phyloP scores from a whole-genome alignment of 2,797 vertebrate genomes.

The Chiloscyllium punctatum region DNA sequence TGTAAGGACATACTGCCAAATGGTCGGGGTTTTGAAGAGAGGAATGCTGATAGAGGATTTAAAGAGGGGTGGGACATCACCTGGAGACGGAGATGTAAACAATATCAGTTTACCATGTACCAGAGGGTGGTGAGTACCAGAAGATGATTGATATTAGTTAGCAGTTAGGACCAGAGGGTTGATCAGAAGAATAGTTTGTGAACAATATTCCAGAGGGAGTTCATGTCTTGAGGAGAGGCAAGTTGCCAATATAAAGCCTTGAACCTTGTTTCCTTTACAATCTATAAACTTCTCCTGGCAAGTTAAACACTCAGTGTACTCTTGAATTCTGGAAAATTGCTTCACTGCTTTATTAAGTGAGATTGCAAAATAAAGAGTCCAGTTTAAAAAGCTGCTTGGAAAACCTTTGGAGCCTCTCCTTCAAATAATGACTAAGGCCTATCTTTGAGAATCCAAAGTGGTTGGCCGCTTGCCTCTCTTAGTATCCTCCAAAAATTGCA shows the following conservation, averaged over 20 bases:
- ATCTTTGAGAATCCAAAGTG: no score
- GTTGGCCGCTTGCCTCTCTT: no score
- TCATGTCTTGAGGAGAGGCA: background rate
- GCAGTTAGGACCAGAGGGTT: background rate
- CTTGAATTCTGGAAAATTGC: background rate
- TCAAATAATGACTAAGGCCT: no score
- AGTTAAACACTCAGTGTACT: background rate
- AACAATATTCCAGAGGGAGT: background rate
- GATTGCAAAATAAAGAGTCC: no score
- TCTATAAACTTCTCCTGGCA: background rate
- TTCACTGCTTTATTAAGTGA: background rate
- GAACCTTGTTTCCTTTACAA: background rate
- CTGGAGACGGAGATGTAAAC: no score
- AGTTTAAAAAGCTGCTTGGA: no score
- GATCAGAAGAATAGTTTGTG: background rate
- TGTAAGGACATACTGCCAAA: no score
- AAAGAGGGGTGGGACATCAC: no score
- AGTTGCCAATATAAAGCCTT: background rate
- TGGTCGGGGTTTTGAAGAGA: no score
- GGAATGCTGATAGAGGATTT: no score
- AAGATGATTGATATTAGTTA: background rate
- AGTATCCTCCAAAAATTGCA: no score
- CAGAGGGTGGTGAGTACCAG: background rate
- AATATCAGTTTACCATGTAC: background rate
- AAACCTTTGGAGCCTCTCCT: no score